Evolutionary conservation across 2,888 invertebrate genomes (phyloP).

Genomic region (Drosophila pseudotakahashii): DNA sequence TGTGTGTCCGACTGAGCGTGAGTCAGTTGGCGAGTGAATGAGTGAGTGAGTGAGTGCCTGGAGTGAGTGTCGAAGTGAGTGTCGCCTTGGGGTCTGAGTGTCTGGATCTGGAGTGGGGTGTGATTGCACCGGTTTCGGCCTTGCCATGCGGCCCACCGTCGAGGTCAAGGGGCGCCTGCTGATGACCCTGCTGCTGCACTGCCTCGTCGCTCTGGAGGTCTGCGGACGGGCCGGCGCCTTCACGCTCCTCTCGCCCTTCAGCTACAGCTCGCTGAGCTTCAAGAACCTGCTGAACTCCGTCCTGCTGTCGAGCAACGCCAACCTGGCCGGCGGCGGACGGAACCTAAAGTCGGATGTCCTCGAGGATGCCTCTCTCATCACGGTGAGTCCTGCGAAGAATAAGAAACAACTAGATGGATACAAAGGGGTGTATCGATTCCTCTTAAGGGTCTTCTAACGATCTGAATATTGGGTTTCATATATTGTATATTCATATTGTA

Average conservation of each 20-base stretch:
- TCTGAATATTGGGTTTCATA: neutral
- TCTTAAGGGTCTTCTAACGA: neutral
- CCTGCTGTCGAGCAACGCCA: conserved; percentile 81
- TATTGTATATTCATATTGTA: too few species aligned
- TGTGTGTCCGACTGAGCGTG: conserved; percentile 46
- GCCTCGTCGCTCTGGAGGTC: conserved; percentile 67
- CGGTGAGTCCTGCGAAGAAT: conserved; percentile 67
- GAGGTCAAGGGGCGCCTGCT: conserved; percentile 37
- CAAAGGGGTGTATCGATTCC: too few species aligned
- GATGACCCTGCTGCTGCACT: conserved; percentile 59
- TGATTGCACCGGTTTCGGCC: conserved; percentile 3
- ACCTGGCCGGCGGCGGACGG: conserved; percentile 82
- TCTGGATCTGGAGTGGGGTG: neutral
- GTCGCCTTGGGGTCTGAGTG: neutral
- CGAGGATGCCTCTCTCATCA: conserved; percentile 83
- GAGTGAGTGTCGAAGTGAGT: conserved; percentile 20
- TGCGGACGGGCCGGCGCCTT: conserved; percentile 77
- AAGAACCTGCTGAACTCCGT: conserved; percentile 83
- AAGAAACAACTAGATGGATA: neutral
- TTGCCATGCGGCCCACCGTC: conserved; percentile 26
- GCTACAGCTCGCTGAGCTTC: conserved; percentile 81
- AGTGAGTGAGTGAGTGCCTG: conserved; percentile 43
- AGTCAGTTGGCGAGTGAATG: conserved; percentile 15
- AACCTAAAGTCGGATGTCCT: conserved; percentile 82
- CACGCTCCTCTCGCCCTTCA: conserved; percentile 82